A percentile compares a stretch with the other conserved stretches of the same genome.
phyloP scores from a whole-genome alignment of 2,797 vertebrate genomes.

The Paedocypris micromegethes region DNA sequence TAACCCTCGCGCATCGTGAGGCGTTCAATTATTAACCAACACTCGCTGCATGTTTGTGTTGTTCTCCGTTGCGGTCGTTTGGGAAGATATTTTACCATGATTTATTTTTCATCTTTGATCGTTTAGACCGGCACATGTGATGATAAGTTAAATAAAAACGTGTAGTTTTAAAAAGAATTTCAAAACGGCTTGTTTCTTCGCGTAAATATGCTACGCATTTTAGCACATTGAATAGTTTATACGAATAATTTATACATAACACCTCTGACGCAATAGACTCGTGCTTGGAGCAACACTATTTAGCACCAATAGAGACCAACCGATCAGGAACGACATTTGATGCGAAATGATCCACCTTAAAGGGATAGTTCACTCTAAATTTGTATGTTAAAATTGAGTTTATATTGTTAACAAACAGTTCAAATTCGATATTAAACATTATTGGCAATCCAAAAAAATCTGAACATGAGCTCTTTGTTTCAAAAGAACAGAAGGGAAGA shows the following conservation, averaged over 20 bases:
- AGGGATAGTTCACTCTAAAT: slow-evolving; percentile 1
- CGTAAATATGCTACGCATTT: too few species aligned
- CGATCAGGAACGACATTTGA: slow-evolving; percentile 22
- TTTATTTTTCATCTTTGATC: too few species aligned
- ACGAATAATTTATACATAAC: not conserved
- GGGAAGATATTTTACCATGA: not conserved
- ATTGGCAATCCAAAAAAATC: too few species aligned
- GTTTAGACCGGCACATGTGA: too few species aligned
- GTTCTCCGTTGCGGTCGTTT: not conserved
- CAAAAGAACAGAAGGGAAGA: too few species aligned
- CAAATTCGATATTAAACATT: too few species aligned
- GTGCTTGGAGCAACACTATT: slow-evolving; percentile 1
- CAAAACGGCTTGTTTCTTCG: too few species aligned
- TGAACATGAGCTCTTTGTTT: too few species aligned
- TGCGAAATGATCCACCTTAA: slow-evolving; percentile 18
- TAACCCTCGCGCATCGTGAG: slow-evolving; percentile 42
- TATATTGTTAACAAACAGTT: too few species aligned
- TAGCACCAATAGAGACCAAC: not conserved
- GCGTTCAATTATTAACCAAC: slow-evolving; percentile 47
- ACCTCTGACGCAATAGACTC: slow-evolving; percentile 3
- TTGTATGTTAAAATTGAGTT: not conserved
- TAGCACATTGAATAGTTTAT: too few species aligned
- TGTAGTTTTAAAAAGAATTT: too few species aligned
- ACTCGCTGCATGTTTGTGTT: slow-evolving; percentile 15
- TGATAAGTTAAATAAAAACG: too few species aligned